These are phyloP conservation scores for Bellardia pandia DNA, from an alignment of 2,888 invertebrate species.

Conservation along the genomic window DNA sequence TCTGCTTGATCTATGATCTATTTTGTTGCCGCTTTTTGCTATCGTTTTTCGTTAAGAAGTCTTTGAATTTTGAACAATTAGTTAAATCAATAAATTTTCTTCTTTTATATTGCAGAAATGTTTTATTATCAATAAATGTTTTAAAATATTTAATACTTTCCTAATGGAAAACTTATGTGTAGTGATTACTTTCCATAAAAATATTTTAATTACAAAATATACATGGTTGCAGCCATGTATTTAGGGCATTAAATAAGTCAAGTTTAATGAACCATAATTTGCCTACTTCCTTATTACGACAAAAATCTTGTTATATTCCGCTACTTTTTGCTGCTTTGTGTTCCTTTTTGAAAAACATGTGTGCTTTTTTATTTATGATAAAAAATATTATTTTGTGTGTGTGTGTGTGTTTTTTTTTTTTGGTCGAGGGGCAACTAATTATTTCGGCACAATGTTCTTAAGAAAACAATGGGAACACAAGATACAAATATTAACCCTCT, in stretches of 20 bases:
- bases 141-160: too few relatives aligned
- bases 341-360: constrained; percentile 78
- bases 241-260: constrained; percentile 15
- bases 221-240: neutral
- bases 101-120: too few relatives aligned
- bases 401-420: constrained; percentile 79
- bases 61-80: too few relatives aligned
- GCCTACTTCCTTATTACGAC: constrained; percentile 19
- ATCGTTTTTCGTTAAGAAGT: too few relatives aligned
- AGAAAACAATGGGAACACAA: constrained; percentile 50
- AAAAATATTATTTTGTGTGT: constrained; percentile 76
- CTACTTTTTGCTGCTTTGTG: constrained; percentile 3
- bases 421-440: constrained; percentile 80
- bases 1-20: too few relatives aligned
- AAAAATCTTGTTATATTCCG: constrained; percentile 55
- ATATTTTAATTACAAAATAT: neutral
- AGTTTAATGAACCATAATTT: constrained; percentile 41
- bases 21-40: too few relatives aligned
- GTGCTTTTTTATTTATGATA: constrained; percentile 75
- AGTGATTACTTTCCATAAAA: neutral
- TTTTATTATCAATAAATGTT: neutral
- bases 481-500: constrained; percentile 58
- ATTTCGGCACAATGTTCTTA: constrained; percentile 78
- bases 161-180: neutral
- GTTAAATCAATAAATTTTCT: too few relatives aligned